Conservation (phyloP, 1,140 invertebrate genomes). For the Zaprionus camerounensis region DNA sequence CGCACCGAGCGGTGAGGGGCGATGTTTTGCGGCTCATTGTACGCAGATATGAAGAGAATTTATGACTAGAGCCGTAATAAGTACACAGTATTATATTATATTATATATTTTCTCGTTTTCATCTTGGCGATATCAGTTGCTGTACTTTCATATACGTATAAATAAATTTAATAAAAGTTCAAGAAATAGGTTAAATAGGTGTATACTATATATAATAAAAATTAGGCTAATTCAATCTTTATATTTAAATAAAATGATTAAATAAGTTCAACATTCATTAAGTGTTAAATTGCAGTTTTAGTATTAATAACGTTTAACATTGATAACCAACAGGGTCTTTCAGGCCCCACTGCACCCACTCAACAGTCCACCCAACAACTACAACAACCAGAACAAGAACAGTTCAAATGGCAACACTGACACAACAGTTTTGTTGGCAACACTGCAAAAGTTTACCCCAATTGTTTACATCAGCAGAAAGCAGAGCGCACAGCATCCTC, state of each 20-base stretch:
- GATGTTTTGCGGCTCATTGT: slow-evolving; percentile 13
- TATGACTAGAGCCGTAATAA: slow-evolving; percentile 17
- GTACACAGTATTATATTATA: slow-evolving; percentile 10
- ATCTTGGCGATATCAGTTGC: slow-evolving; percentile 7
- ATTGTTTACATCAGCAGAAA: slow-evolving; percentile 64
- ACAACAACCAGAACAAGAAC: not conserved
- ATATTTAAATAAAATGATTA: too few relatives aligned
- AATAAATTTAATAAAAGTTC: too few relatives aligned
- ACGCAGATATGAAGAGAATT: slow-evolving; percentile 42
- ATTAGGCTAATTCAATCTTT: too few relatives aligned
- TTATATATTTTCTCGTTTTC: not conserved
- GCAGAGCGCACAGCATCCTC: slow-evolving; percentile 32
- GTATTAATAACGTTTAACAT: too few relatives aligned
- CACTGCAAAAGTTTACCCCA: slow-evolving; percentile 38
- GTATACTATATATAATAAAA: too few relatives aligned
- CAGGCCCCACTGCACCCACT: not conserved
- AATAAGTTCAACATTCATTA: too few relatives aligned
- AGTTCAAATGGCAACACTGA: not conserved
- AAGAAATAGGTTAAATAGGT: too few relatives aligned
- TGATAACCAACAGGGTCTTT: not conserved
- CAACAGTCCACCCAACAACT: not conserved
- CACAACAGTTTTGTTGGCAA: slow-evolving; percentile 54
- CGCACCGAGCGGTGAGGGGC: not conserved
- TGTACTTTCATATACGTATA: not conserved
- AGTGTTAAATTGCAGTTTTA: too few relatives aligned